A percentile compares a stretch with the other conserved stretches of the same genome.
Evolutionary conservation across 2,888 invertebrate species (phyloP).

Genomic region (Trachelus troglodyta): DNA sequence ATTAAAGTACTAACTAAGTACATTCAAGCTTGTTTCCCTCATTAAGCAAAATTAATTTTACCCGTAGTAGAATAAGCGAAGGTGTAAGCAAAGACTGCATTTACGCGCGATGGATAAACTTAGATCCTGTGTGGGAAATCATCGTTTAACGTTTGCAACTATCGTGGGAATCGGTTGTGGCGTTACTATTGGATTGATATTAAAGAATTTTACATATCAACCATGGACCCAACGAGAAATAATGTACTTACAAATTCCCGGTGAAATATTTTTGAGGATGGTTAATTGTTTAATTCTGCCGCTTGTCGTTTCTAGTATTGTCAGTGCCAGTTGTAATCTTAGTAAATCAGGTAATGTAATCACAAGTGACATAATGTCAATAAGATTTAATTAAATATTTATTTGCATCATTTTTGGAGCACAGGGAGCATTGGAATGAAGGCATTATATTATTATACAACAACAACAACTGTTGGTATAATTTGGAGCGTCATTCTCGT

Average conservation of each 20-base stretch:
- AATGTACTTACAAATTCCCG: constrained; percentile 94
- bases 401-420: neutral
- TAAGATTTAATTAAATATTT: neutral
- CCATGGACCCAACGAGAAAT: constrained; percentile 83
- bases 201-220: constrained; percentile 52
- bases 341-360: constrained; percentile 50
- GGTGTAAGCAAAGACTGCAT: neutral
- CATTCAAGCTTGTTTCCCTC: neutral
- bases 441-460: constrained; percentile 79
- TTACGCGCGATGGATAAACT: neutral
- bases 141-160: constrained; percentile 43
- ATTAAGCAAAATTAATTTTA: neutral
- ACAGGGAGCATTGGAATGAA: constrained; percentile 55
- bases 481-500: constrained; percentile 89
- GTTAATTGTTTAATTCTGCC: constrained; percentile 95
- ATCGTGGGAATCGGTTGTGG: constrained; percentile 46
- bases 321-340: constrained; percentile 70
- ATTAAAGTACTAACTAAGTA: neutral
- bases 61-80: neutral
- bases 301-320: constrained; percentile 88
- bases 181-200: constrained; percentile 41
- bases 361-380: neutral
- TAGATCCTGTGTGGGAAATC: constrained; percentile 12
- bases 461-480: constrained; percentile 93
- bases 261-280: constrained; percentile 94